A percentile compares a stretch with the other conserved stretches of the same genome.
These are phyloP conservation scores for Mystacornis crossleyi DNA, from an alignment of 2,113 vertebrate genomes.

Conservation along the genomic window DNA sequence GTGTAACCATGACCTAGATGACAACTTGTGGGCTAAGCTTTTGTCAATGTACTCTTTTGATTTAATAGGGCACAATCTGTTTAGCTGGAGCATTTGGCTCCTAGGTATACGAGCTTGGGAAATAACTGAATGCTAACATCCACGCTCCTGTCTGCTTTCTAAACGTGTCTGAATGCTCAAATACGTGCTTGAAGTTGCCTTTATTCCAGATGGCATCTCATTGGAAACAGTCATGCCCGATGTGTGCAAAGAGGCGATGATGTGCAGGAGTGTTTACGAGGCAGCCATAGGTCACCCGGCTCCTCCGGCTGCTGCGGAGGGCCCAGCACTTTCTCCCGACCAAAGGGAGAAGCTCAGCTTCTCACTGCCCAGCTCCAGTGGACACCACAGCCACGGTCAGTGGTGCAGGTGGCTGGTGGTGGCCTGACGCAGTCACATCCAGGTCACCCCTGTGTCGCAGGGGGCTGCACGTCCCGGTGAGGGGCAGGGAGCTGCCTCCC, in stretches of 20 bases:
- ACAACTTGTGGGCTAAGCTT: constrained; percentile 1
- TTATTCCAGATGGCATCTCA: constrained; percentile 44
- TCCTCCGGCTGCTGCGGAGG: neutral
- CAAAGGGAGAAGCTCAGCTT: neutral
- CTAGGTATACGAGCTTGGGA: neutral
- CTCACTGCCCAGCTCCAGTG: neutral
- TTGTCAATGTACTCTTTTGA: neutral
- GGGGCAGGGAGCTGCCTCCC: neutral
- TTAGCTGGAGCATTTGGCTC: constrained; percentile 36
- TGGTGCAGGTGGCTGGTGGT: neutral
- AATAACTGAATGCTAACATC: neutral
- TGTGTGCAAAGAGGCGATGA: neutral
- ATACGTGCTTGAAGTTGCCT: neutral
- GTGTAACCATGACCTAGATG: neutral
- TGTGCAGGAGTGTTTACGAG: neutral
- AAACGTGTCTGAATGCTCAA: neutral
- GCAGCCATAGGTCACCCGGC: neutral
- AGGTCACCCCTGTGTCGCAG: accelerated
- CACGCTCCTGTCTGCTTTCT: neutral
- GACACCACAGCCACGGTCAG: neutral
- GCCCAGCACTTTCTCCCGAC: neutral
- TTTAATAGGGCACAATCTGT: constrained; percentile 49
- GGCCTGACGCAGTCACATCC: neutral
- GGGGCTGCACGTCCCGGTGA: accelerated
- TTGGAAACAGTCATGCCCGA: neutral